Conservation (phyloP, 1,140 invertebrate genomes). For the Halictus rubicundus region DNA sequence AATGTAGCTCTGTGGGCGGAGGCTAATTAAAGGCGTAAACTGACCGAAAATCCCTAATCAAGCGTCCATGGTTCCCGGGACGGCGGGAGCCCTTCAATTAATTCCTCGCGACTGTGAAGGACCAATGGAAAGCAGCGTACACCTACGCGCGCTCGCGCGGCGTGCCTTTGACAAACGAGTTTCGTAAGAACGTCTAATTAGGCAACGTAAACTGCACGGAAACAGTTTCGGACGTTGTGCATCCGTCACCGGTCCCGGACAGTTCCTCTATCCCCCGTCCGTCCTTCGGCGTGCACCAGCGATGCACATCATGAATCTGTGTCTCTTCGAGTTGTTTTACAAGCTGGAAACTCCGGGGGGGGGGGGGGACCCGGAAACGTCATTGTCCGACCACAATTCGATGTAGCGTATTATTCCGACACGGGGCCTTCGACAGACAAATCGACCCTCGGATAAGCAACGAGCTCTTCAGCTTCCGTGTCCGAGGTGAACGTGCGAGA, state of each 20-base stretch:
- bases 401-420: neutral
- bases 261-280: neutral
- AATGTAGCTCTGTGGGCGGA: constrained; percentile 9
- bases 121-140: neutral
- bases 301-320: neutral
- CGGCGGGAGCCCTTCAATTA: constrained; percentile 47
- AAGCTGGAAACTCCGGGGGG: neutral
- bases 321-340: neutral
- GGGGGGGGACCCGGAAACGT: neutral
- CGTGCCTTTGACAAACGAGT: constrained; percentile 62
- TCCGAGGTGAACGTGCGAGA: too few relatives aligned
- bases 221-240: constrained; percentile 2
- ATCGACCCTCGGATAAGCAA: constrained; percentile 60
- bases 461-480: too few relatives aligned
- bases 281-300: neutral
- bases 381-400: constrained; percentile 42
- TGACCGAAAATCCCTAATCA: constrained; percentile 42
- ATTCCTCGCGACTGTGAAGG: constrained; percentile 35
- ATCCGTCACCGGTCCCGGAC: neutral
- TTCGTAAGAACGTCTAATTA: constrained; percentile 61
- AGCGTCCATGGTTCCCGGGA: neutral
- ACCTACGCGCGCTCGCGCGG: constrained; percentile 14
- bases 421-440: constrained; percentile 32
- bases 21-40: constrained; percentile 16
- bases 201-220: constrained; percentile 15